Conservation (phyloP, 2,113 vertebrate species). For the Nothocercus julius region DNA sequence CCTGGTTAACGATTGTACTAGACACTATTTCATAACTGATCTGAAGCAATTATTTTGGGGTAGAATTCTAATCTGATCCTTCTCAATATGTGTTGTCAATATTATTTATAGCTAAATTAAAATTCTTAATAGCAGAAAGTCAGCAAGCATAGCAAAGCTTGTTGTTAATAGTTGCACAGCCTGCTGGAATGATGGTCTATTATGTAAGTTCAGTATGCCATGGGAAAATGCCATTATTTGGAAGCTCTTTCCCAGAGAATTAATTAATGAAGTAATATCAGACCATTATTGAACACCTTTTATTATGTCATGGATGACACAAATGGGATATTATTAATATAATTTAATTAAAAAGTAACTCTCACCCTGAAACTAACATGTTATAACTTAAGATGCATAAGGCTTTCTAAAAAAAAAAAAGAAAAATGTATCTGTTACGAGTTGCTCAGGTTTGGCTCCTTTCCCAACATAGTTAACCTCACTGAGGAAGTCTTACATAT, state of each 20-base stretch:
- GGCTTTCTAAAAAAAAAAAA: neutral
- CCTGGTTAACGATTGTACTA: conserved; percentile 14
- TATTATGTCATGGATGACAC: neutral
- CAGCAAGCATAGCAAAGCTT: conserved; percentile 43
- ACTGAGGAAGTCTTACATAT: neutral
- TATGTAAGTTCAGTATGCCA: conserved; percentile 6
- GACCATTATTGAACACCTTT: conserved; percentile 19
- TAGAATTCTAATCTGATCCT: conserved; percentile 16
- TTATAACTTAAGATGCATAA: neutral
- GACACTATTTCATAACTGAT: neutral
- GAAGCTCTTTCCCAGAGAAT: conserved; percentile 44
- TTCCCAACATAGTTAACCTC: neutral
- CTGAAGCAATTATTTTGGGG: neutral
- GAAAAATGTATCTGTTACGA: neutral
- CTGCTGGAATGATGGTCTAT: conserved; percentile 20
- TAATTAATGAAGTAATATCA: conserved; percentile 53
- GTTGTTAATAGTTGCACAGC: neutral
- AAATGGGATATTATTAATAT: conserved; percentile 7
- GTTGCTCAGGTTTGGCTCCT: neutral
- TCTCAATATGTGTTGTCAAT: conserved; percentile 27
- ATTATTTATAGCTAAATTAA: conserved; percentile 60
- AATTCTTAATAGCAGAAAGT: conserved; percentile 44
- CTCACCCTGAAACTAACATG: neutral
- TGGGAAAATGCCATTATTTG: conserved; percentile 35
- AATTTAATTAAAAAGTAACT: conserved; percentile 43